These are phyloP conservation scores for Thrips palmi DNA, from an alignment of 1,140 invertebrate genomes.

Conservation along the genomic window DNA sequence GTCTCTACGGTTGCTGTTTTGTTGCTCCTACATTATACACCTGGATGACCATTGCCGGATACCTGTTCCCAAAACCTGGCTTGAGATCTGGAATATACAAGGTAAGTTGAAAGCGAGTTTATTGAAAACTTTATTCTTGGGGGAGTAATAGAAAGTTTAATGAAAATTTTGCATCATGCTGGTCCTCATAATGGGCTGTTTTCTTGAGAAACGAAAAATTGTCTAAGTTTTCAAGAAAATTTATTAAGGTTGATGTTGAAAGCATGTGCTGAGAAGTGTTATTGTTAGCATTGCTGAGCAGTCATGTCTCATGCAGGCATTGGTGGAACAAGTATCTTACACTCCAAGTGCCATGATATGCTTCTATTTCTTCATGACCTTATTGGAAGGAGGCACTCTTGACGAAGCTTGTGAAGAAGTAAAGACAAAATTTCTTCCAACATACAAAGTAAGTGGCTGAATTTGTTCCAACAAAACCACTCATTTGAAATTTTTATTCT, in stretches of 20 bases:
- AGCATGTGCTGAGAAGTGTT: neutral
- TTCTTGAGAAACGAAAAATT: neutral
- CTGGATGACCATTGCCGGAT: constrained; percentile 41
- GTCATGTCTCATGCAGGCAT: constrained; percentile 33
- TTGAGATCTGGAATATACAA: constrained; percentile 44
- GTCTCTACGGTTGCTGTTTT: constrained; percentile 45
- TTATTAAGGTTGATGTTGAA: neutral
- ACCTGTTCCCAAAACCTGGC: constrained; percentile 40
- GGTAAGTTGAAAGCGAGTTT: constrained; percentile 24
- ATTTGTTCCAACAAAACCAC: neutral
- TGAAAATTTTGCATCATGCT: constrained; percentile 1
- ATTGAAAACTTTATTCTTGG: neutral
- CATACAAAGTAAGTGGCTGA: constrained; percentile 44
- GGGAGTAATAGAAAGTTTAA: neutral
- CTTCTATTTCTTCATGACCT: constrained; percentile 64
- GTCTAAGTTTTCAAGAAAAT: constrained; percentile 4
- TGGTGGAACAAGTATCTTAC: constrained; percentile 65
- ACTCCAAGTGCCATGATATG: constrained; percentile 58
- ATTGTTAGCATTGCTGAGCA: neutral
- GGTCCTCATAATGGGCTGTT: neutral
- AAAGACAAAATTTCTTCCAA: constrained; percentile 54
- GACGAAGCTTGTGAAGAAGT: constrained; percentile 47
- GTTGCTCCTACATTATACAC: constrained; percentile 50
- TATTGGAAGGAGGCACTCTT: constrained; percentile 51
- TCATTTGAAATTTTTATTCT: constrained; percentile 4